These are phyloP conservation scores for Drosophila melanica DNA, from an alignment of 1,140 invertebrate genomes.

Conservation along the genomic window DNA sequence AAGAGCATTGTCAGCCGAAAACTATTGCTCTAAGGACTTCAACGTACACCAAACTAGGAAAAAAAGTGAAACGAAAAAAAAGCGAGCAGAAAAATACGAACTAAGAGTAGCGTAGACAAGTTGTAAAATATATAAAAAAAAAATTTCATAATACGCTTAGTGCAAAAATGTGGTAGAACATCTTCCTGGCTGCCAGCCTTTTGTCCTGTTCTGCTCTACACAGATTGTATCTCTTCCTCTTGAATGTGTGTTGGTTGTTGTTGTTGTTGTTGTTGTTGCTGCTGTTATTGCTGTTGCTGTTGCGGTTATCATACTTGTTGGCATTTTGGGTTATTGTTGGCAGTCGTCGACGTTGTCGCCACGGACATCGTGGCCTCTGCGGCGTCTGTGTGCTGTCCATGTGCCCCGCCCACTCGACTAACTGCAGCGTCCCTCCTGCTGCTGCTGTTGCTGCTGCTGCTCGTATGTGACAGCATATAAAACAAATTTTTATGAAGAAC, in stretches of 20 bases:
- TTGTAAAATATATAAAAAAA: slow-evolving; percentile 75
- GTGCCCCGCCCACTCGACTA: slow-evolving; percentile 32
- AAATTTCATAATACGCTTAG: slow-evolving; percentile 79
- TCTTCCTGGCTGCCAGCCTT: slow-evolving; percentile 58
- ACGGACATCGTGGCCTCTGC: slow-evolving; percentile 34
- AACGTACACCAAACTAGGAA: background rate
- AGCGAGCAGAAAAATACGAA: slow-evolving; percentile 7
- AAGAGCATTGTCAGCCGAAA: background rate
- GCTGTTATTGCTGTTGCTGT: slow-evolving; percentile 55
- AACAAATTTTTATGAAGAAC: slow-evolving; percentile 79
- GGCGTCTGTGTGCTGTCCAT: slow-evolving; percentile 33
- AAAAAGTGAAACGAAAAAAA: background rate
- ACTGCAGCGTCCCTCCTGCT: slow-evolving; percentile 26
- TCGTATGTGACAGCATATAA: slow-evolving; percentile 62
- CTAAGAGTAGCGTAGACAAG: slow-evolving; percentile 56
- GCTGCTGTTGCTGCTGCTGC: slow-evolving; percentile 2
- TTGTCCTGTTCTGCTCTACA: slow-evolving; percentile 44
- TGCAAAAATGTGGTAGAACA: slow-evolving; percentile 73
- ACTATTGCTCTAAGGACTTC: background rate
- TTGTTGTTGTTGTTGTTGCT: slow-evolving; percentile 5
- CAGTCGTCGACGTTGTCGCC: slow-evolving; percentile 48
- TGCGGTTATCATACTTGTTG: slow-evolving; percentile 79
- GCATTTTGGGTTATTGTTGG: slow-evolving; percentile 76
- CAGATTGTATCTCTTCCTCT: slow-evolving; percentile 55
- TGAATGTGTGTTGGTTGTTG: slow-evolving; percentile 17